phyloP scores from a whole-genome alignment of 92 coral and sea anemone species.

The Paragorgia papillata region DNA sequence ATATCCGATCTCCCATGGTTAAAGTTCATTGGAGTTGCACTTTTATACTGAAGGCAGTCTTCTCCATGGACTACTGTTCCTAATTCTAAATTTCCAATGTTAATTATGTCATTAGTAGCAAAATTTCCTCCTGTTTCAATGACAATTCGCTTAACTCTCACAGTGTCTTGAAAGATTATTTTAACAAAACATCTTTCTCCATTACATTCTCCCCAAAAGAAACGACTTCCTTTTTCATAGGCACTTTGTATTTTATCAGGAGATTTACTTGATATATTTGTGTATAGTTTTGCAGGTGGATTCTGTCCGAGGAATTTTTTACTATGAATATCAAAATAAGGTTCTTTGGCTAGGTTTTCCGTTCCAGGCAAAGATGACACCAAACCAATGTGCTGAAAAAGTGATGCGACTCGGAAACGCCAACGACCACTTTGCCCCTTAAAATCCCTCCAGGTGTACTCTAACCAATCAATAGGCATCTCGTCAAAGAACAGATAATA shows the following conservation, averaged over 20 bases:
- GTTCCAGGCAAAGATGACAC: slow-evolving; percentile 49
- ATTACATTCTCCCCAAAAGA: slow-evolving; percentile 59
- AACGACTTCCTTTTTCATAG: slow-evolving; percentile 64
- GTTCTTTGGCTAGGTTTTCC: slow-evolving; percentile 46
- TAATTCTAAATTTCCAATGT: slow-evolving; percentile 43
- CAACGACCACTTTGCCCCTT: slow-evolving; percentile 22
- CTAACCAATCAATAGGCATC: slow-evolving; percentile 79
- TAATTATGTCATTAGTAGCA: slow-evolving; percentile 50
- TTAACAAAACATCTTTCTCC: slow-evolving; percentile 36
- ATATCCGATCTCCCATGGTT: slow-evolving; percentile 32
- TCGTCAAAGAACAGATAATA: slow-evolving; percentile 66
- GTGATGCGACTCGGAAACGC: slow-evolving; percentile 42
- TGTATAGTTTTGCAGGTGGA: slow-evolving; percentile 61
- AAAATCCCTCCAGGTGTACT: slow-evolving; percentile 44
- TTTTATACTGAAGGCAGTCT: slow-evolving; percentile 34
- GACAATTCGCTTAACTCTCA: slow-evolving; percentile 44
- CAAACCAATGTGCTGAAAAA: slow-evolving; percentile 65
- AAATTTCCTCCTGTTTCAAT: slow-evolving; percentile 64
- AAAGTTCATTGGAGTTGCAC: slow-evolving; percentile 28
- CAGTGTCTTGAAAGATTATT: slow-evolving; percentile 27
- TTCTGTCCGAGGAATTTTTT: slow-evolving; percentile 66
- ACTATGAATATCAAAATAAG: slow-evolving; percentile 61
- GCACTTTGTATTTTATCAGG: slow-evolving; percentile 50
- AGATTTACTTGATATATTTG: slow-evolving; percentile 13
- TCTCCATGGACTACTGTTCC: neutral